Conservation (phyloP, 2,888 invertebrate species). For the Lithophane leautieri region DNA sequence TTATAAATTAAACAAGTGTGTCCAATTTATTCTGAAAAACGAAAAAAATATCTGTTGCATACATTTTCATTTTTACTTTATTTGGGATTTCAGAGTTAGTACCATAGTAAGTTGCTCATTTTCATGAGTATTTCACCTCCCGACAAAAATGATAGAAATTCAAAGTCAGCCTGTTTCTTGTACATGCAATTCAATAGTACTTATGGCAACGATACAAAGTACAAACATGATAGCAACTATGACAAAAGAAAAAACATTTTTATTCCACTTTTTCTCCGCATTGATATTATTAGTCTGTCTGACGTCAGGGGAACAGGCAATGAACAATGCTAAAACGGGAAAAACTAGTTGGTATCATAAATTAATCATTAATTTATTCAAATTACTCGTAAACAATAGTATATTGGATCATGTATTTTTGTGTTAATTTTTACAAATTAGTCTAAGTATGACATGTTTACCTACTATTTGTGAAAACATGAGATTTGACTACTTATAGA, state of each 20-base stretch:
- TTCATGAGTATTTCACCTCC: not conserved
- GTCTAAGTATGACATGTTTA: not conserved
- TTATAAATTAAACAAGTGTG: not conserved
- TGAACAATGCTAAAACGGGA: conserved; percentile 20
- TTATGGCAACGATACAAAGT: not conserved
- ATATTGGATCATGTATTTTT: not conserved
- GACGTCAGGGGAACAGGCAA: conserved; percentile 31
- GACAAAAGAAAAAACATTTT: not conserved
- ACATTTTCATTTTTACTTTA: too few relatives aligned
- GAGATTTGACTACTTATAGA: not conserved
- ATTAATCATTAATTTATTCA: conserved; percentile 22
- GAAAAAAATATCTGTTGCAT: too few relatives aligned
- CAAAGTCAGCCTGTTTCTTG: not conserved
- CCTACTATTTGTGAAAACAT: not conserved
- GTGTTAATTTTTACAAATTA: not conserved
- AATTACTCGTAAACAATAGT: conserved; percentile 18
- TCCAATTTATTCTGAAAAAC: not conserved
- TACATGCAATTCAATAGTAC: not conserved
- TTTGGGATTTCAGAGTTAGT: not conserved
- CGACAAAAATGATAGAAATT: not conserved
- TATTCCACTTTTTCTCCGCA: conserved; percentile 29
- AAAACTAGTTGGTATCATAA: conserved; percentile 25
- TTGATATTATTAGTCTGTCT: conserved; percentile 26
- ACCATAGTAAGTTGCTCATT: not conserved
- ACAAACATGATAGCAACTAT: not conserved